These are phyloP conservation scores for Phaethon lepturus DNA, from an alignment of 2,113 vertebrate species.

Conservation along the genomic window DNA sequence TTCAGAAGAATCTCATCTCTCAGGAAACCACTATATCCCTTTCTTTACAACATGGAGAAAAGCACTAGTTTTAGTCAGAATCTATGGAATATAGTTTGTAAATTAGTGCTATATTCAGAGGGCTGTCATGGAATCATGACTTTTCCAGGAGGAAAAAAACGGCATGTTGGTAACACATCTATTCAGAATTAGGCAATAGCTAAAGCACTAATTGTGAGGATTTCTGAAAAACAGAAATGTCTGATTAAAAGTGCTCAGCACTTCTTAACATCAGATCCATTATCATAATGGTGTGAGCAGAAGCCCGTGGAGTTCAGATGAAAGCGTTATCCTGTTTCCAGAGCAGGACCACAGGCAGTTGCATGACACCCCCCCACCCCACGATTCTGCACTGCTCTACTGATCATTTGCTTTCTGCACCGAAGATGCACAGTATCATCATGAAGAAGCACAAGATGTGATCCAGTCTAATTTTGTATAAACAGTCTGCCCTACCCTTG, in stretches of 20 bases:
- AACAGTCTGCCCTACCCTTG: background rate
- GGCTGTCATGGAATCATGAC: background rate
- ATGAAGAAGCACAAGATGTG: background rate
- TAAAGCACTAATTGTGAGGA: background rate
- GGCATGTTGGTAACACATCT: background rate
- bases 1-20: background rate
- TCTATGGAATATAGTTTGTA: background rate
- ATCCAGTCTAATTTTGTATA: background rate
- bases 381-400: background rate
- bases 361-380: background rate
- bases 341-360: background rate
- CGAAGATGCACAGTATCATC: background rate
- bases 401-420: background rate
- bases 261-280: background rate
- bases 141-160: background rate
- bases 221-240: background rate
- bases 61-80: background rate
- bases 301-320: background rate
- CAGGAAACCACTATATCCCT: background rate
- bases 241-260: background rate
- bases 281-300: background rate
- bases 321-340: fast-evolving
- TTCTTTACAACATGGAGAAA: background rate
- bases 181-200: background rate
- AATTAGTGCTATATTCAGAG: background rate